Evolutionary conservation across 2,113 vertebrate genomes (phyloP).

Genomic region (Gobiocypris rarus): DNA sequence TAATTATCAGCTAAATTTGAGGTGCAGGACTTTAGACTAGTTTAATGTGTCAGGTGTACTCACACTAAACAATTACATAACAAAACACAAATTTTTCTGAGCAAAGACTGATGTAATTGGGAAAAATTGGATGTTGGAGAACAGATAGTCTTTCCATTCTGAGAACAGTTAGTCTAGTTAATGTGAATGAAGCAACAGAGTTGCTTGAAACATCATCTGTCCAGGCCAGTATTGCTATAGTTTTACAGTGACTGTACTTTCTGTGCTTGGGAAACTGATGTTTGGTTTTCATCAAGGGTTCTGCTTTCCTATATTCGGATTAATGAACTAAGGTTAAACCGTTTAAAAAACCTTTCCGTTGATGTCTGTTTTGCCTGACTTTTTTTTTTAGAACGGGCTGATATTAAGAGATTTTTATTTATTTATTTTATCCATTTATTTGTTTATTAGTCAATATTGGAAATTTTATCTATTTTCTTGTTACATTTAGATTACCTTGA

Average conservation of each 20-base stretch:
- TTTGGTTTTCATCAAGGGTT: no score
- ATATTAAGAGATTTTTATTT: neutral
- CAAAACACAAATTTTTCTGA: neutral
- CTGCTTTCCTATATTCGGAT: conserved; percentile 3
- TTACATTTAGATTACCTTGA: neutral
- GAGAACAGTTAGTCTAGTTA: neutral
- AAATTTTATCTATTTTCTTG: neutral
- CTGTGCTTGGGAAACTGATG: neutral
- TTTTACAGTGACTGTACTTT: conserved; percentile 4
- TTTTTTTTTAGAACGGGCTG: neutral
- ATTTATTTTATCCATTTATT: neutral
- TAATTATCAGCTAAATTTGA: conserved; percentile 1
- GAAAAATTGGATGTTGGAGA: neutral
- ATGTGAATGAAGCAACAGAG: neutral
- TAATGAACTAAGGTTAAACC: neutral
- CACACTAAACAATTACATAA: neutral
- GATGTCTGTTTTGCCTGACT: neutral
- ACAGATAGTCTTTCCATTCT: neutral
- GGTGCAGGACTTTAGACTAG: neutral
- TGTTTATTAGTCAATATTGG: neutral
- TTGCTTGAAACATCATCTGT: neutral
- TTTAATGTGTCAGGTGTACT: neutral
- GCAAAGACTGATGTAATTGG: neutral
- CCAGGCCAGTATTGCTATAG: neutral
- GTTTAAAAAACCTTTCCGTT: neutral